Evolutionary conservation across 23 tunicate genomes (phyloP), one percentile per base, ranked within the genome.

Genomic region (Ciona savignyi): DNA sequence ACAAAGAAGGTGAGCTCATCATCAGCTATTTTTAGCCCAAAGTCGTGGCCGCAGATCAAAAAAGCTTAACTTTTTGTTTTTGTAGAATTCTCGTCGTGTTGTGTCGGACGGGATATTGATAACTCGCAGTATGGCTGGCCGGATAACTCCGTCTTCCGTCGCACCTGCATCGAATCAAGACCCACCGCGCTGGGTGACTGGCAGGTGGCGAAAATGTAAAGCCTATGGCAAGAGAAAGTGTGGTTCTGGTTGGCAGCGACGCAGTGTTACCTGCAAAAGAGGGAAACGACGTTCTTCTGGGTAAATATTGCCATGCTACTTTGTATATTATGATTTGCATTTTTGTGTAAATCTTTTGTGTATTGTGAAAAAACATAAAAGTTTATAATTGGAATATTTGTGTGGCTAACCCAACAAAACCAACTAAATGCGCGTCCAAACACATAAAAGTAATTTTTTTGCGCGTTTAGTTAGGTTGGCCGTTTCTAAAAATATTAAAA

Each of bases 171-270:
- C 56, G 56, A 42, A 42, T 42, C 56, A 42, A 6, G 56, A 15
- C 56, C 56, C 56, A 42, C 56, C 56, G 15, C 70, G 91, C 15
- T 91, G 97, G 97, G 97, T 84, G 2, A 80, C 86, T 1, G 97
- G 97, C 22, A 33, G 97, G 65, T 91, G 90, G 97, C 60, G 86
- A 29, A 80, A 76, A 72, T 91, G 97, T 67, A 66, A 71, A 33
- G 67, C 79, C 21, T 35, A 71, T 0, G 85, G 82, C 67, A 64
- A 64, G n/a, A 48, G 42, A 30, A 80, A 80, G 35, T 91, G 97
- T 35, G 97, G 97, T 1, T 66, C 81, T 24, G 97, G 97, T 20
- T 73, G 79, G 83, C 67, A 70, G 33, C 76, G 65, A 48, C 30
- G 97, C 66, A 70, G 67, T 4, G 97, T 91, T 3, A 70, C 82